Base-by-base conservation (phyloP, 2,888 invertebrate species). In the Maniola hyperantus region DNA sequence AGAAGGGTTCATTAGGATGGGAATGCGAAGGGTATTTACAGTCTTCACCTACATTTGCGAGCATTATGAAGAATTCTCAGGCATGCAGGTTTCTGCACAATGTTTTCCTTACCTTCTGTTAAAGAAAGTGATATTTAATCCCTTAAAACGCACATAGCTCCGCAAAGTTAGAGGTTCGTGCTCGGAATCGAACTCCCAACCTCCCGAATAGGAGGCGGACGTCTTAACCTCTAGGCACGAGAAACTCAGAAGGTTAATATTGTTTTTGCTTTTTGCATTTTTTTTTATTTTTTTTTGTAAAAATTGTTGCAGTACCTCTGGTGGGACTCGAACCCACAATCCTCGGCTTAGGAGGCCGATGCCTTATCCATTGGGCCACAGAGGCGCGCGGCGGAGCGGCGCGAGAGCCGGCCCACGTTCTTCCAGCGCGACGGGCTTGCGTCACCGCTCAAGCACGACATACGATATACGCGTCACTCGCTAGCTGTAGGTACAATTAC, bases 311-410 rank as follows among this genome's bases (percentile, higher is more conserved):
- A n/a, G 73, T 96, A 96, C 96, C 96, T 96, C 96, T 95, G 95
- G 95, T 95, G 95, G 95, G 96, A 95, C 95, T 96, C 95, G 95
- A 96, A 94, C 94, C 94, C 94, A 94, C 94, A 95, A 94, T 94
- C 94, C 94, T 94, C 94, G 94, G 94, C 94, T 95, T 94, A 95
- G 95, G 95, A 94, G 94, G 94, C 95, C 95, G 94, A 94, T 94
- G 94, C 95, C 95, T 95, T 94, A 94, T 95, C 95, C 94, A 94
- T 95, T 95, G 94, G 95, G 95, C 94, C 95, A 95, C 95, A 94
- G 94, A 96, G 96, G 96, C 96, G 84, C 74, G 86, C 98, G 98
- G 70, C 96, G 95, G 82, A 96, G 96, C 89, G 97, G 97, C 65
- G 71, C 82, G 96, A 95, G 64, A 72, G 68, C 51, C 66, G 66